Conservation (phyloP, 1,140 invertebrate genomes). For the Heliconius hewitsoni region DNA sequence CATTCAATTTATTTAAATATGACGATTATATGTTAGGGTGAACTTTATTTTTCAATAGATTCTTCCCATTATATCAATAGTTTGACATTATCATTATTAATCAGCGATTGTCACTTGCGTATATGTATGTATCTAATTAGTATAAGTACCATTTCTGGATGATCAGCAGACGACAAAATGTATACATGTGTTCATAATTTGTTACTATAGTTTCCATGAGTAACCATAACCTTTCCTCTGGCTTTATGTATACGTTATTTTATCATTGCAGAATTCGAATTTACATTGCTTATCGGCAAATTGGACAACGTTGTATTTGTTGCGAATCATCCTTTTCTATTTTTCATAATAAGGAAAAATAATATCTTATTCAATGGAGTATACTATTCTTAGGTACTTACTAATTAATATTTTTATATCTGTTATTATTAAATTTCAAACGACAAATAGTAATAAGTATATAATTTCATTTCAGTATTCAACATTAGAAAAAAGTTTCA, state of each 20-base stretch:
- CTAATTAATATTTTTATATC: neutral
- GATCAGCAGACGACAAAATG: neutral
- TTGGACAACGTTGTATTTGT: conserved; percentile 1
- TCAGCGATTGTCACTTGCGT: neutral
- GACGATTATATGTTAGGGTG: neutral
- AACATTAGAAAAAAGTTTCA: neutral
- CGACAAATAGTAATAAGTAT: neutral
- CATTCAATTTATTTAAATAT: neutral
- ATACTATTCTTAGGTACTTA: conserved; percentile 24
- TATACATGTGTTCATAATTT: neutral
- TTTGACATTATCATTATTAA: neutral
- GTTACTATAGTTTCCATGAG: neutral
- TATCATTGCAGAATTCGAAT: neutral
- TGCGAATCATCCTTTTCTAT: conserved; percentile 38
- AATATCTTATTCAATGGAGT: conserved; percentile 40
- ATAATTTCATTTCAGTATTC: conserved; percentile 9
- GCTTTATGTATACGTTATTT: conserved; percentile 6
- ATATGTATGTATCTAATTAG: neutral
- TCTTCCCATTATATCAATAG: too few relatives aligned
- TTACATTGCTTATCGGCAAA: neutral
- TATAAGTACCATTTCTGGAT: neutral
- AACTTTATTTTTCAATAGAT: neutral
- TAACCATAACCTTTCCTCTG: neutral
- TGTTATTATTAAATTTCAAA: neutral
- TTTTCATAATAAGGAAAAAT: conserved; percentile 28